These are phyloP conservation scores for Dorcus hopei DNA, from an alignment of 2,888 invertebrate species.

Conservation along the genomic window DNA sequence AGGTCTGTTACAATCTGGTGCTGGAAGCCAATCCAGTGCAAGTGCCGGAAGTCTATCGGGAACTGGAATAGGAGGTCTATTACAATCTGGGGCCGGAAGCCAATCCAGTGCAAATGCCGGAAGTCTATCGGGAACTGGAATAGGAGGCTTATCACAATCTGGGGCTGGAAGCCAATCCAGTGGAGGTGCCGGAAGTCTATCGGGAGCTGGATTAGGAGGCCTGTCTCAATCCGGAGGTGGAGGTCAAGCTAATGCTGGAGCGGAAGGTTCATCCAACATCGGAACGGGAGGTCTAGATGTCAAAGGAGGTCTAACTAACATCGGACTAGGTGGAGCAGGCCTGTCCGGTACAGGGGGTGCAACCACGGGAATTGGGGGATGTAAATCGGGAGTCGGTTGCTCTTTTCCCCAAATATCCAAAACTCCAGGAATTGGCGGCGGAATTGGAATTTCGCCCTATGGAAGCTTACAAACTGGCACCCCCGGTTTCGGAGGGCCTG, in stretches of 20 bases:
- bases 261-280: not conserved
- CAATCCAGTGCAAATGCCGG: not conserved
- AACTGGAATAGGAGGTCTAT: no score
- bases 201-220: not conserved
- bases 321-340: not conserved
- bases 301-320: not conserved
- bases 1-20: slow-evolving; percentile 8
- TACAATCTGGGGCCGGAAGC: no score
- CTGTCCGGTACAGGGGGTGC: no score
- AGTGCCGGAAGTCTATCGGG: slow-evolving; percentile 3
- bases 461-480: not conserved
- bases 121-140: slow-evolving; percentile 6
- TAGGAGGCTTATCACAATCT: not conserved
- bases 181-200: slow-evolving; percentile 1
- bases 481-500: not conserved
- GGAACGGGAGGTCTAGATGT: not conserved
- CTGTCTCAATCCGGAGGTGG: not conserved
- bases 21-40: slow-evolving; percentile 6
- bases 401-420: no score
- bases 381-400: not conserved
- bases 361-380: not conserved
- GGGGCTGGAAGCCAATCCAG: not conserved
- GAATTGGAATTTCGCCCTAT: slow-evolving; percentile 2
- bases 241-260: slow-evolving; percentile 1
- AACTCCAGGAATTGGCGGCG: slow-evolving; percentile 3